phyloP scores from a whole-genome alignment of 1,140 invertebrate genomes.

The Yoshiicerus persimilis region DNA sequence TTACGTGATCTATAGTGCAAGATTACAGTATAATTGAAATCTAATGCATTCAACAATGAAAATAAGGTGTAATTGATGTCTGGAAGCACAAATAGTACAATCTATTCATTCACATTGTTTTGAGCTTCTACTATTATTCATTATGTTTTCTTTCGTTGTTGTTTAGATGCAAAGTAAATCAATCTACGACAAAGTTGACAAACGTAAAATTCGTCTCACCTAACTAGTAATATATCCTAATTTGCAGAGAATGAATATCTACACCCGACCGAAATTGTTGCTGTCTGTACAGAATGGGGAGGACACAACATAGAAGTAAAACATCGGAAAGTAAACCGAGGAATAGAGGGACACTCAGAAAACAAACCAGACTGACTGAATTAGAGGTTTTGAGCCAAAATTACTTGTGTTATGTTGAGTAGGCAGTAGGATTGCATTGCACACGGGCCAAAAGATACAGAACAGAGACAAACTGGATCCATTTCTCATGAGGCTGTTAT shows the following conservation, averaged over 20 bases:
- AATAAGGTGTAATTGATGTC: too few species aligned
- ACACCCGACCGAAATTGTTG: not conserved
- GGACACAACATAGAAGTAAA: not conserved
- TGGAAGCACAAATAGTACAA: too few species aligned
- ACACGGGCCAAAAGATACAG: constrained; percentile 1
- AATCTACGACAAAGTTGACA: not conserved
- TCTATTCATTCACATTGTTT: too few species aligned
- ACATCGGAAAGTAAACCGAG: not conserved
- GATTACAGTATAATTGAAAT: too few species aligned
- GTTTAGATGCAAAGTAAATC: not conserved
- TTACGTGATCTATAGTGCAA: too few species aligned
- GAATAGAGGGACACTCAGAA: not conserved
- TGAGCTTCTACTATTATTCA: too few species aligned
- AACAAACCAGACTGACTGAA: not conserved
- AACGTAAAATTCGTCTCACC: not conserved
- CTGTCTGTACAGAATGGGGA: not conserved
- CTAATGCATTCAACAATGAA: not conserved
- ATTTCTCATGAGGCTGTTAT: constrained; percentile 20
- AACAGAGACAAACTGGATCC: not conserved
- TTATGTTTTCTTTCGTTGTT: too few species aligned
- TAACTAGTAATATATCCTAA: not conserved
- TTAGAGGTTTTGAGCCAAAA: not conserved
- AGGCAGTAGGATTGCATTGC: not conserved
- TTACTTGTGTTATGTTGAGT: not conserved
- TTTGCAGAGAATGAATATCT: not conserved